Conservation (phyloP, 2,888 invertebrate genomes). For the Drosophila diplacantha region DNA sequence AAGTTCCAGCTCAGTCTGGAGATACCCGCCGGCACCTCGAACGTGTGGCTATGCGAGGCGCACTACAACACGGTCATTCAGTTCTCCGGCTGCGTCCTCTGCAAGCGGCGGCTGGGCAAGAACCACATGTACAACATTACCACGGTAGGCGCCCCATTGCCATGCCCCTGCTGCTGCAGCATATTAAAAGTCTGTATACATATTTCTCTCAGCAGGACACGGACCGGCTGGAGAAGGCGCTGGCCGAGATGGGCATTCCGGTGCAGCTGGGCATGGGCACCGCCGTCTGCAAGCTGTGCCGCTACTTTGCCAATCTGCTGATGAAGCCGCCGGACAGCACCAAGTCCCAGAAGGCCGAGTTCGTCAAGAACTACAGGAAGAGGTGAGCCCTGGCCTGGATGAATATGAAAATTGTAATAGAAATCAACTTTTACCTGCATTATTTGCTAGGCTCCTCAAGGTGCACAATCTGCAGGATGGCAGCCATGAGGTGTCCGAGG, state of each 20-base stretch:
- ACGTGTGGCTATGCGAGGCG: slow-evolving; percentile 83
- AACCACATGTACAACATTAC: slow-evolving; percentile 87
- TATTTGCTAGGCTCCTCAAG: slow-evolving; percentile 82
- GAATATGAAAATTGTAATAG: no score
- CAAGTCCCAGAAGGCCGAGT: slow-evolving; percentile 77
- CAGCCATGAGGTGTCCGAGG: slow-evolving; percentile 74
- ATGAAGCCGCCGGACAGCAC: slow-evolving; percentile 81
- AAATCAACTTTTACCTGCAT: no score
- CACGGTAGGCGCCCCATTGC: slow-evolving; percentile 74
- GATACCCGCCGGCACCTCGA: slow-evolving; percentile 79
- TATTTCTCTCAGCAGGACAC: slow-evolving; percentile 79
- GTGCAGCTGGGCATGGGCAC: slow-evolving; percentile 83
- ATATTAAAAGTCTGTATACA: neutral
- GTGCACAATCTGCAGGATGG: slow-evolving; percentile 83
- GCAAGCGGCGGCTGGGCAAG: slow-evolving; percentile 85
- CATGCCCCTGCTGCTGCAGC: no score
- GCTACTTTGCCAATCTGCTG: slow-evolving; percentile 86
- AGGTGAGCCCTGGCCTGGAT: no score
- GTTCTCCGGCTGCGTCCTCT: slow-evolving; percentile 87
- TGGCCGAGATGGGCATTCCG: slow-evolving; percentile 83
- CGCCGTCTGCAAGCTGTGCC: slow-evolving; percentile 89
- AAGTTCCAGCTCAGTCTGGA: slow-evolving; percentile 83
- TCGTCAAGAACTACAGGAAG: slow-evolving; percentile 80
- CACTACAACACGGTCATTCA: slow-evolving; percentile 86
- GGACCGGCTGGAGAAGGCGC: slow-evolving; percentile 79